Conservation (phyloP, 2,113 vertebrate genomes). For the Sceloporus undulatus region DNA sequence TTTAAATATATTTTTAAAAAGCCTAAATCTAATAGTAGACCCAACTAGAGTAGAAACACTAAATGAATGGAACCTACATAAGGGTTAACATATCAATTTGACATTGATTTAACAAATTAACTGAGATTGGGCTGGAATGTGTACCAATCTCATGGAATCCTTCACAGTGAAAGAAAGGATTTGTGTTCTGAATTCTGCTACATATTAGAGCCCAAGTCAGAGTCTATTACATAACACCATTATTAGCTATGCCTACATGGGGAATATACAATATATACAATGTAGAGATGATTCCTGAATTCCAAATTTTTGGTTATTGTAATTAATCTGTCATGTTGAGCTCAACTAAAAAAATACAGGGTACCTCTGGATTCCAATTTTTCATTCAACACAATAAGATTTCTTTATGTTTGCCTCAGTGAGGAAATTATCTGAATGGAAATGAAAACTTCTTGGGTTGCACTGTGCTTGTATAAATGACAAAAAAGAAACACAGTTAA, state of each 20-base stretch:
- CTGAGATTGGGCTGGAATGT: too few species aligned
- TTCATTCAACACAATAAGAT: neutral
- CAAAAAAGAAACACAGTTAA: conserved; percentile 4
- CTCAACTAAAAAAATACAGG: neutral
- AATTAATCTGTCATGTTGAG: too few species aligned
- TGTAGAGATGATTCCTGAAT: neutral
- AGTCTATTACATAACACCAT: too few species aligned
- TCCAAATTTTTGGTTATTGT: neutral
- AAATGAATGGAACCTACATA: neutral
- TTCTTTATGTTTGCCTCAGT: neutral
- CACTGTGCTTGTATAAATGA: conserved; percentile 15
- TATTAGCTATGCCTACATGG: too few species aligned
- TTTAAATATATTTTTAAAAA: too few species aligned
- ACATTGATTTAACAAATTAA: too few species aligned
- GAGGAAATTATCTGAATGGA: conserved; percentile 6
- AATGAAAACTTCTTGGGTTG: conserved; percentile 8
- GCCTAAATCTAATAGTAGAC: neutral
- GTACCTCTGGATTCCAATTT: neutral
- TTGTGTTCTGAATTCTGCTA: too few species aligned
- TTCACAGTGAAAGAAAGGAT: too few species aligned
- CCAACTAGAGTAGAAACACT: neutral
- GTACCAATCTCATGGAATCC: too few species aligned
- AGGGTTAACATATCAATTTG: neutral
- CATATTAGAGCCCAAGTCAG: too few species aligned
- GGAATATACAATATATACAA: neutral